Percentiles rank a stretch among this genome's conserved stretches.
Conservation (phyloP, 2,888 invertebrate species). For the Sacculina carcini region DNA sequence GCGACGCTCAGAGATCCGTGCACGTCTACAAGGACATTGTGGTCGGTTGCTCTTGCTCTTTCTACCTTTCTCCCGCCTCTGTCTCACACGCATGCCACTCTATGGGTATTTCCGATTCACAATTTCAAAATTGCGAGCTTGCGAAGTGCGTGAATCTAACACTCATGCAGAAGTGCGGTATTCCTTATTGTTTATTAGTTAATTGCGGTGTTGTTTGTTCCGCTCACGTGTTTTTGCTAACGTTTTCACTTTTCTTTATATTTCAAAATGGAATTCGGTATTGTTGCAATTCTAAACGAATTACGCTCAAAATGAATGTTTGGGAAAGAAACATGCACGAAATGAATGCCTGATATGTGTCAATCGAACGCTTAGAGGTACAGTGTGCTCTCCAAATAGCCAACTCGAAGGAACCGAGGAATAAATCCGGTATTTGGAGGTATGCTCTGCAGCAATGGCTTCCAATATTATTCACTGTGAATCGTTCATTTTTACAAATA, state of each 20-base stretch:
- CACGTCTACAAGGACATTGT: conserved; percentile 83
- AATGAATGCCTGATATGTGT: too few relatives aligned
- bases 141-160: too few relatives aligned
- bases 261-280: not conserved
- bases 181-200: too few relatives aligned
- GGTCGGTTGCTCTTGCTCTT: conserved; percentile 34
- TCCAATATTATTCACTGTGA: too few relatives aligned
- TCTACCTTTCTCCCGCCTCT: not conserved
- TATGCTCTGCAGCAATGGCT: too few relatives aligned
- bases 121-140: too few relatives aligned
- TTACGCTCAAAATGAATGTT: not conserved
- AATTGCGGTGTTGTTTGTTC: too few relatives aligned
- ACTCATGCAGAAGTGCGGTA: not conserved
- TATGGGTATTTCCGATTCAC: too few relatives aligned
- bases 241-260: not conserved
- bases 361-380: not conserved
- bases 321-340: not conserved
- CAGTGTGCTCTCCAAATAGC: not conserved
- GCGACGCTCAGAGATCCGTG: conserved; percentile 84
- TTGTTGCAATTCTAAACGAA: not conserved
- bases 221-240: not conserved
- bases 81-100: too few relatives aligned
- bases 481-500: too few relatives aligned
- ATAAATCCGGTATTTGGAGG: not conserved
- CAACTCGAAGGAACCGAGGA: not conserved